These are phyloP conservation scores for Hiodon alosoides DNA, from an alignment of 2,113 vertebrate genomes.

Conservation along the genomic window DNA sequence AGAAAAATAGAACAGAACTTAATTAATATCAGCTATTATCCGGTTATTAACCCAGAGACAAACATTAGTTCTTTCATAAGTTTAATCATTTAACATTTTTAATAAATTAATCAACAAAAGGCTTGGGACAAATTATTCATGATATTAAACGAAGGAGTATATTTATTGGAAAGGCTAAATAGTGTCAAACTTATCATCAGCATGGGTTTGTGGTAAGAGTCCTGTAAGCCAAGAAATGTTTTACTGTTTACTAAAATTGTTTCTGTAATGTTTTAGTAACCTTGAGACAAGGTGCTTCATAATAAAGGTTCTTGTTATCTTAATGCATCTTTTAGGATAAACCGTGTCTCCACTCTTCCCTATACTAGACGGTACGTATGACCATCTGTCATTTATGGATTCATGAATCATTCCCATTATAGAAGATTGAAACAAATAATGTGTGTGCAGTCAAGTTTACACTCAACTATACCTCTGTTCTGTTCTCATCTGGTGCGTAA, in stretches of 20 bases:
- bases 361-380: constrained; percentile 58
- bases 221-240: too few species aligned
- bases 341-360: constrained; percentile 59
- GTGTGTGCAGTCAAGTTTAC: neutral
- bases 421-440: neutral
- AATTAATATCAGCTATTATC: neutral
- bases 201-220: too few species aligned
- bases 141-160: neutral
- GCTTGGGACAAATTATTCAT: neutral
- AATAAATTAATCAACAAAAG: constrained; percentile 24
- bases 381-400: constrained; percentile 13
- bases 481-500: constrained; percentile 4
- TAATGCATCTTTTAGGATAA: constrained; percentile 52
- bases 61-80: neutral
- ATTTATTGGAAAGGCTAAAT: neutral
- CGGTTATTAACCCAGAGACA: constrained; percentile 11
- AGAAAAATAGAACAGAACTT: constrained; percentile 31
- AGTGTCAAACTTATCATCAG: too few species aligned
- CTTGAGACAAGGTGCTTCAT: neutral
- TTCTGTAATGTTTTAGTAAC: neutral
- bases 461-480: neutral
- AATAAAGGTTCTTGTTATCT: constrained; percentile 27
- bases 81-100: constrained; percentile 19
- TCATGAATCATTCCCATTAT: constrained; percentile 13
- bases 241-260: neutral